Conservation (phyloP, 2,888 invertebrate genomes). For the Notodonta dromedarius region DNA sequence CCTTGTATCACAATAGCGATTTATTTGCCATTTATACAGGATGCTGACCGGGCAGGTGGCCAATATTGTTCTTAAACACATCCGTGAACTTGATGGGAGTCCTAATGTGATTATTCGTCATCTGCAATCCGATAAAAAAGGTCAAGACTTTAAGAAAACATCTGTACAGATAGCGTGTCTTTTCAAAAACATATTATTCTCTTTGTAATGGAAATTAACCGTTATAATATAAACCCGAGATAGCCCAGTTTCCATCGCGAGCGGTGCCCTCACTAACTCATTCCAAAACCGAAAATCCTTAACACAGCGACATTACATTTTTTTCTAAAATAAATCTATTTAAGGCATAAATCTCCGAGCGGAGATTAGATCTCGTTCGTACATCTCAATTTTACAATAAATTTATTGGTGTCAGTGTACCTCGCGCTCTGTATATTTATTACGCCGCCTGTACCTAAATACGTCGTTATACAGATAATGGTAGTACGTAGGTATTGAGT, state of each 20-base stretch:
- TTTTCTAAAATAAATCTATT: constrained; percentile 71
- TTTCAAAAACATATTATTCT: not conserved
- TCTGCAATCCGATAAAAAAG: no score
- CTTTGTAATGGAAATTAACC: not conserved
- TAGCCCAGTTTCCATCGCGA: constrained; percentile 27
- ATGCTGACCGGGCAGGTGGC: constrained; percentile 31
- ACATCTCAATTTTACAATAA: constrained; percentile 80
- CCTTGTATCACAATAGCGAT: constrained; percentile 5
- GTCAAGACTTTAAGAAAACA: no score
- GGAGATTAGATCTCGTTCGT: constrained; percentile 78
- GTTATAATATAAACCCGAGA: constrained; percentile 14
- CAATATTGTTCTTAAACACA: constrained; percentile 26
- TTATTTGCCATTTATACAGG: constrained; percentile 39
- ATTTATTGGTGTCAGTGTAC: constrained; percentile 70
- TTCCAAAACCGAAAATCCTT: constrained; percentile 34
- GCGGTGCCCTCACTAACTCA: constrained; percentile 29
- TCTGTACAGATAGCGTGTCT: no score
- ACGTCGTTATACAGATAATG: constrained; percentile 75
- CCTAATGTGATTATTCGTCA: constrained; percentile 25
- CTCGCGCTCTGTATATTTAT: constrained; percentile 63
- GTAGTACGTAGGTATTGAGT: constrained; percentile 58
- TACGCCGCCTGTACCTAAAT: constrained; percentile 73
- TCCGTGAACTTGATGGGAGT: constrained; percentile 33
- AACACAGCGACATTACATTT: constrained; percentile 22
- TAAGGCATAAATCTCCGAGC: constrained; percentile 67